These are phyloP conservation scores for Pitta sordida DNA, from an alignment of 2,113 vertebrate genomes.

Conservation along the genomic window DNA sequence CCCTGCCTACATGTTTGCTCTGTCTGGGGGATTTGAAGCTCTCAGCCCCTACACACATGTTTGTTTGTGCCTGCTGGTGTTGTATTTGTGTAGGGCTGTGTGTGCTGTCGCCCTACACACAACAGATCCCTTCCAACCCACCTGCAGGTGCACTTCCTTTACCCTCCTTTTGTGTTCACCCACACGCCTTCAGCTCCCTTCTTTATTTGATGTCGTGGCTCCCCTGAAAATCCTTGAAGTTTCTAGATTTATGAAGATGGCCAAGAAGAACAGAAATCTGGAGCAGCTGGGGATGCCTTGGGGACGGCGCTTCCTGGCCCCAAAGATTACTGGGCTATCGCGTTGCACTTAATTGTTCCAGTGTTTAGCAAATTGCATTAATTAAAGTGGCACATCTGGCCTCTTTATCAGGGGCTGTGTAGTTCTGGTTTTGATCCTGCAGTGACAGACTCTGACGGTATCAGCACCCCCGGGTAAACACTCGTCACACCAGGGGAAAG, in stretches of 20 bases:
- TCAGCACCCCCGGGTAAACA: slow-evolving; percentile 27
- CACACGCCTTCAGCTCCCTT: rapidly evolving
- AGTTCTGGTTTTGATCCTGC: slow-evolving; percentile 50
- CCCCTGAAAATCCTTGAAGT: background rate
- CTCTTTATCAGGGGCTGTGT: slow-evolving; percentile 32
- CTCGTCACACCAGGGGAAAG: background rate
- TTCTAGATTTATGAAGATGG: background rate
- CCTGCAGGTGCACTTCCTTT: rapidly evolving
- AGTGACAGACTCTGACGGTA: background rate
- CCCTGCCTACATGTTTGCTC: rapidly evolving
- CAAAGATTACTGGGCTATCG: background rate
- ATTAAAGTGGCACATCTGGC: slow-evolving; percentile 59
- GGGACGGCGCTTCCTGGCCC: background rate
- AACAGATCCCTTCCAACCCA: background rate
- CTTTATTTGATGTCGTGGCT: background rate
- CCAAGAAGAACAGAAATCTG: background rate
- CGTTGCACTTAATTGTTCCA: background rate
- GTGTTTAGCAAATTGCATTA: slow-evolving; percentile 57
- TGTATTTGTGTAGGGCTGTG: background rate
- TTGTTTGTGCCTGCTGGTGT: background rate
- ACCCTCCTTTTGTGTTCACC: background rate
- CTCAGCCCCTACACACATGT: background rate
- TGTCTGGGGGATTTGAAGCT: background rate
- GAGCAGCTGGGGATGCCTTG: slow-evolving; percentile 10
- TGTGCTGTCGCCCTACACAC: background rate